Evolutionary conservation across 1,140 invertebrate species (phyloP).

Genomic region (Bicyclus anynana): DNA sequence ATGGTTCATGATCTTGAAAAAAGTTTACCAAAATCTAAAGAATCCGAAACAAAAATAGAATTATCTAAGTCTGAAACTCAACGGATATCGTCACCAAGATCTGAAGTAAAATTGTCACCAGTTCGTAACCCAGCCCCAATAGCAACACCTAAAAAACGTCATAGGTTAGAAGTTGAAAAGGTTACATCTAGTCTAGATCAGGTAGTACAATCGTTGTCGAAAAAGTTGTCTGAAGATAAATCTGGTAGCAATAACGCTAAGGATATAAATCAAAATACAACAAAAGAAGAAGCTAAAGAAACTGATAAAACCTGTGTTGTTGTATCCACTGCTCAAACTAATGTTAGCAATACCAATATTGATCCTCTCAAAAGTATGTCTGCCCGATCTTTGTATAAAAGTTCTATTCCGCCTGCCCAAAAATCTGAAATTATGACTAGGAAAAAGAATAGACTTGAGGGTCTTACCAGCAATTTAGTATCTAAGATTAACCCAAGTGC

Average conservation of each 20-base stretch:
- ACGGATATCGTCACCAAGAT: slow-evolving; percentile 57
- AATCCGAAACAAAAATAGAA: slow-evolving; percentile 52
- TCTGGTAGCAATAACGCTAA: slow-evolving; percentile 30
- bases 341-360: slow-evolving; percentile 45
- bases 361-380: slow-evolving; percentile 70
- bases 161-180: slow-evolving; percentile 73
- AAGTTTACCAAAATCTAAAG: slow-evolving; percentile 67
- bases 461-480: slow-evolving; percentile 75
- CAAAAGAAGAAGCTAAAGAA: slow-evolving; percentile 46
- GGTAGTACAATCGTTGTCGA: slow-evolving; percentile 71
- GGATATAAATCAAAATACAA: slow-evolving; percentile 50
- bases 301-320: slow-evolving; percentile 30
- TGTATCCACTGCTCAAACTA: slow-evolving; percentile 39
- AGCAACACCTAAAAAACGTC: slow-evolving; percentile 78
- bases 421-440: slow-evolving; percentile 77
- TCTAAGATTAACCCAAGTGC: slow-evolving; percentile 76
- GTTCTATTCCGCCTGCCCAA: slow-evolving; percentile 63
- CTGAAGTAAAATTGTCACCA: slow-evolving; percentile 60
- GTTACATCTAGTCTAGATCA: slow-evolving; percentile 60
- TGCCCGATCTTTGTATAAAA: slow-evolving; percentile 65
- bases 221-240: slow-evolving; percentile 72
- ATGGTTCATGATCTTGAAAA: slow-evolving; percentile 75
- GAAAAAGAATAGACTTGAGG: slow-evolving; percentile 79
- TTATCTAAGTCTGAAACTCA: slow-evolving; percentile 48
- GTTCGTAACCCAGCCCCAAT: slow-evolving; percentile 63